Conservation (phyloP, 2,113 vertebrate genomes). For the Stegastes partitus region DNA sequence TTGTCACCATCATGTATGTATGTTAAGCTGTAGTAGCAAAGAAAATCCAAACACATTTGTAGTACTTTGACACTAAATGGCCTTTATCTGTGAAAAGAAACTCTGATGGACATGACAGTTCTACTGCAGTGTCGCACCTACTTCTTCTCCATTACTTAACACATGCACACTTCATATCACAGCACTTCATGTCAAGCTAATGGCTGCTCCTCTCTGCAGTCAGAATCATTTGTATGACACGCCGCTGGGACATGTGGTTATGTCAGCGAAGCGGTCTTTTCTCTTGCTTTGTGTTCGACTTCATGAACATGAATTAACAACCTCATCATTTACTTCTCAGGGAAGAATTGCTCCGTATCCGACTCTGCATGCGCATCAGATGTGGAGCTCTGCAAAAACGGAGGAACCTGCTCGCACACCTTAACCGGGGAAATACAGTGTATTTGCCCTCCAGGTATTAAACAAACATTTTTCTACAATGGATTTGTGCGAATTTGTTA, state of each 20-base stretch:
- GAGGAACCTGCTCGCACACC: slow-evolving; percentile 76
- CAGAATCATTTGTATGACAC: slow-evolving; percentile 16
- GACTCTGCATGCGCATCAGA: slow-evolving; percentile 79
- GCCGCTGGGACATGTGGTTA: slow-evolving; percentile 22
- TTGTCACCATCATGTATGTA: background rate
- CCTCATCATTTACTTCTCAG: slow-evolving; percentile 76
- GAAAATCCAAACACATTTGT: background rate
- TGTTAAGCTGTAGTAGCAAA: background rate
- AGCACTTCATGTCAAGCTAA: slow-evolving; percentile 19
- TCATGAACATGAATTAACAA: slow-evolving; percentile 10
- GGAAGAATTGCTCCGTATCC: slow-evolving; percentile 85
- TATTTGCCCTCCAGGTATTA: slow-evolving; percentile 81
- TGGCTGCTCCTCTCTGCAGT: slow-evolving; percentile 21
- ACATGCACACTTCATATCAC: background rate
- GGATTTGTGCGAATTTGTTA: slow-evolving; percentile 2
- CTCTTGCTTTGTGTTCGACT: slow-evolving; percentile 10
- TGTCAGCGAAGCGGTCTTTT: background rate
- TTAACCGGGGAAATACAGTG: slow-evolving; percentile 73
- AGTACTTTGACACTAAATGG: too few relatives aligned
- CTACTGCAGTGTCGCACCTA: slow-evolving; percentile 1
- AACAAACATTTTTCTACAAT: background rate
- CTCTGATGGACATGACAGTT: slow-evolving; percentile 3
- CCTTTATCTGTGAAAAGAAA: slow-evolving; percentile 21
- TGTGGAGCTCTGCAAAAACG: slow-evolving; percentile 82
- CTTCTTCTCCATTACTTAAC: slow-evolving; percentile 32